These are phyloP conservation scores for Tetrax tetrax DNA, from an alignment of 2,113 vertebrate genomes.

Conservation along the genomic window DNA sequence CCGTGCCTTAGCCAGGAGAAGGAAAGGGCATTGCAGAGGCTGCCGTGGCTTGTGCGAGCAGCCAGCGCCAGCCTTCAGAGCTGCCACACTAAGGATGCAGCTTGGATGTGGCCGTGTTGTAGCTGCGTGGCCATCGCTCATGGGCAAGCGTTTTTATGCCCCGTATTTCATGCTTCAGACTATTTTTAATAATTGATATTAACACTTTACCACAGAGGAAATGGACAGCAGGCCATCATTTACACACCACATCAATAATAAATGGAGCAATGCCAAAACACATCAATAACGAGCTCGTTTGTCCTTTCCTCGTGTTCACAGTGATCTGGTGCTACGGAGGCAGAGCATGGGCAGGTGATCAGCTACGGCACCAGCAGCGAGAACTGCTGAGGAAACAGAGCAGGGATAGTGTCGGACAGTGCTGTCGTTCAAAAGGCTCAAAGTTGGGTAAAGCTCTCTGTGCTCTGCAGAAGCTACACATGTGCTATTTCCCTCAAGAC, in stretches of 20 bases:
- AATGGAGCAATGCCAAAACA: background rate
- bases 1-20: background rate
- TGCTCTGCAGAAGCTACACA: background rate
- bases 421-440: background rate
- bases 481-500: background rate
- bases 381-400: background rate
- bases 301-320: background rate
- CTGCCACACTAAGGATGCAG: background rate
- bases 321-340: background rate
- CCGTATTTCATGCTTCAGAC: background rate
- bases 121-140: background rate
- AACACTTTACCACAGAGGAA: background rate
- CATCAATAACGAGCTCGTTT: background rate
- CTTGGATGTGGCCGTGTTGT: background rate
- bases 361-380: background rate
- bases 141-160: background rate
- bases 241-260: background rate
- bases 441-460: background rate
- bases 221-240: background rate
- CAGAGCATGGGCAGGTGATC: background rate
- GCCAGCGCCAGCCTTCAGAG: background rate
- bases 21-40: background rate
- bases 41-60: fast-evolving
- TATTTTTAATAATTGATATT: slow-evolving; percentile 42
- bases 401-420: fast-evolving